Percentiles rank a stretch among this genome's conserved stretches.
These are phyloP conservation scores for Sebastes cheni DNA, from an alignment of 2,797 vertebrate genomes.

Conservation along the genomic window DNA sequence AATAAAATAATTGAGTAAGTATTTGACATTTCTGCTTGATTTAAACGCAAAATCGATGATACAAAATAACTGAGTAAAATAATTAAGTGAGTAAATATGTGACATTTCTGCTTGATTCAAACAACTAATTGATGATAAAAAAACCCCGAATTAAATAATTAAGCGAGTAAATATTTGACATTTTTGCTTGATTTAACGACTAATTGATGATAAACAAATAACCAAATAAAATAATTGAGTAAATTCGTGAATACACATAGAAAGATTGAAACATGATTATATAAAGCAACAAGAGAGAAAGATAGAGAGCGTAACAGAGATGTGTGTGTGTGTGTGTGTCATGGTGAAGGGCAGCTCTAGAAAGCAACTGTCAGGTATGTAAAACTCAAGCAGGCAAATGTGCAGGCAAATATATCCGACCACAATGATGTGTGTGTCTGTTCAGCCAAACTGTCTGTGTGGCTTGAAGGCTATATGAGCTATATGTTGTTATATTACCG, in stretches of 20 bases:
- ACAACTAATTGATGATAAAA: neutral
- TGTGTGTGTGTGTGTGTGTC: neutral
- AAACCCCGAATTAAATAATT: neutral
- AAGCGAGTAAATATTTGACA: neutral
- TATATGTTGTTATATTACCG: neutral
- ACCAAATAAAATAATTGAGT: neutral
- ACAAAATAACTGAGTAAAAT: no score
- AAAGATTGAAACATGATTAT: neutral
- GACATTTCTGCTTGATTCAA: neutral
- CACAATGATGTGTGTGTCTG: neutral
- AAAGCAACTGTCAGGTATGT: constrained; percentile 43
- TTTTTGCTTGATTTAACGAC: no score
- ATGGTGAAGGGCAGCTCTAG: neutral
- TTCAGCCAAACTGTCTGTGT: neutral
- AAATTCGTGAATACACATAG: neutral
- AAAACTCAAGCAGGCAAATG: constrained; percentile 31
- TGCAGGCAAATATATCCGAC: constrained; percentile 50
- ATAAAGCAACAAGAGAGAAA: neutral
- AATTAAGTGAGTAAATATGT: no score
- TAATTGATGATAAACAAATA: neutral
- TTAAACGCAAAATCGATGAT: no score
- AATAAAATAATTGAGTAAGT: neutral
- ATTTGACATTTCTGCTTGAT: no score
- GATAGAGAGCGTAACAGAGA: neutral
- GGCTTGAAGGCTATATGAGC: neutral